Evolutionary conservation across 1,140 invertebrate species (phyloP).

Genomic region (Drosophila bocki): DNA sequence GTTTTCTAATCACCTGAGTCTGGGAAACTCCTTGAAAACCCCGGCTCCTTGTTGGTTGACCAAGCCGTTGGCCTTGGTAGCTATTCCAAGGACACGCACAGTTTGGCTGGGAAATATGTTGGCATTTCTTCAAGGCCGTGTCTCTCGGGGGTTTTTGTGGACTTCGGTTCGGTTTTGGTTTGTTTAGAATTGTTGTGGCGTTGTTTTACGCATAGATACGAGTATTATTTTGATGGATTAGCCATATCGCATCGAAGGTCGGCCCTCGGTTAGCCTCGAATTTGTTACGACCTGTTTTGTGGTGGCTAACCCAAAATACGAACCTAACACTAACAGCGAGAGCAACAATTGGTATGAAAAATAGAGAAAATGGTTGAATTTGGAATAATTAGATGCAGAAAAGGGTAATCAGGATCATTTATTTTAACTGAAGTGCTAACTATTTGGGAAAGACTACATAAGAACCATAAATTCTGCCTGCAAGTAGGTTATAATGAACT

Average conservation of each 20-base stretch:
- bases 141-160: constrained; percentile 66
- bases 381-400: no score
- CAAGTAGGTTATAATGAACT: neutral
- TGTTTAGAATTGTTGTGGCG: constrained; percentile 71
- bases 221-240: constrained; percentile 71
- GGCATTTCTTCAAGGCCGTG: constrained; percentile 25
- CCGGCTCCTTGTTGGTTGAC: constrained; percentile 49
- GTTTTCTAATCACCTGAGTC: constrained; percentile 53
- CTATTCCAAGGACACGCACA: constrained; percentile 51
- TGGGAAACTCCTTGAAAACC: constrained; percentile 36
- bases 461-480: neutral
- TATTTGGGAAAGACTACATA: neutral
- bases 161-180: constrained; percentile 49
- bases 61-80: constrained; percentile 56
- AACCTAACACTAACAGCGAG: constrained; percentile 19
- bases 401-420: neutral
- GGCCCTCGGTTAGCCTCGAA: constrained; percentile 48
- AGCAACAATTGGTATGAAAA: neutral
- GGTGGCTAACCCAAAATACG: constrained; percentile 53
- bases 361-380: neutral
- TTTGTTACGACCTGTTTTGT: constrained; percentile 65
- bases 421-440: neutral
- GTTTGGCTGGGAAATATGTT: constrained; percentile 26
- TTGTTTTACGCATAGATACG: constrained; percentile 58
- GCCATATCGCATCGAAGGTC: constrained; percentile 56